Base-by-base conservation (phyloP, 1,140 invertebrate species). In the Drosophila eugracilis region DNA sequence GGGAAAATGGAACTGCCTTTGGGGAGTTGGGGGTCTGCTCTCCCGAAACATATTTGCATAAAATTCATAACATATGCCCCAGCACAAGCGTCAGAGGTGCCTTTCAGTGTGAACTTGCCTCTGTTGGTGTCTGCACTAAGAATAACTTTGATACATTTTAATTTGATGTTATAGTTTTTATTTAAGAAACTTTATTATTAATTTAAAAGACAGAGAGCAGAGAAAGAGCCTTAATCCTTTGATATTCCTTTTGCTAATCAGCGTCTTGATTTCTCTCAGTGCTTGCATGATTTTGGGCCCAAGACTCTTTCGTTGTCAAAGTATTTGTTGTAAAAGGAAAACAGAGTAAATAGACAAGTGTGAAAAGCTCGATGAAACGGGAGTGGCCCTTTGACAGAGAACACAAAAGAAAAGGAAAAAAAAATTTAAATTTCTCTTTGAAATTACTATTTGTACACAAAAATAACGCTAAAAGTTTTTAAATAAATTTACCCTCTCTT, bases 1-100 rank as follows among this genome's bases (percentile, higher is more conserved):
- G 41, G 28, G n/a, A 53, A 58, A 26, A 59, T 50, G 17, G 34
- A 15, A 28, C 22, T 36, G 49, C 55, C 30, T 32, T 15, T 36
- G 34, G 95, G 95, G 70, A 10, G 39, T 15, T 37, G 60, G 53
- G 12, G 9, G 48, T 69, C 49, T 50, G 30, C 54, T 55, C 59
- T 54, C 55, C 73, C 65, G 30, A 58, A 78, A 69, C 69, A 73
- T 74, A 78, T 78, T 78, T 78, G 75, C 75, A 78, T 78, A 78
- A 78, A 78, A 78, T 78, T 78, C 75, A 78, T 78, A 78, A 78
- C 75, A 78, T 78, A 78, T 78, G 75, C 75, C 75, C 60, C 54
- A 52, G 19, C 57, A 57, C 26, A 49, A 14, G 30, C 36, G 22
- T n/a, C 26, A 32, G 49, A 50, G 47, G 57, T 48, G 63, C 55